A percentile compares a stretch with the other conserved stretches of the same genome.
Conservation (phyloP, 2,797 vertebrate genomes). For the Monodelphis domestica region DNA sequence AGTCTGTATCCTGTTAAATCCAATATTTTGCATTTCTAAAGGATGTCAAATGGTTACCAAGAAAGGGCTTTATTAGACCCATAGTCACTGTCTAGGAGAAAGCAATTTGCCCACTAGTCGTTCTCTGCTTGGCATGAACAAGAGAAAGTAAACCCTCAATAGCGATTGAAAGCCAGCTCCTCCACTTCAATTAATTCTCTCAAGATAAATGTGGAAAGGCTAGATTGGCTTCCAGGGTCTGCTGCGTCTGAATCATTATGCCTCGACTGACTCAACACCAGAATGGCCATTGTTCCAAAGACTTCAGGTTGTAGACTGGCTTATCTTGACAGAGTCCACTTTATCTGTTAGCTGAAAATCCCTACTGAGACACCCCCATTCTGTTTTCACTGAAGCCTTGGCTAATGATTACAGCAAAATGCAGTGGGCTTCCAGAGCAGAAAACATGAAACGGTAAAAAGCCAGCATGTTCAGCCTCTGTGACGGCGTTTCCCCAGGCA, state of each 20-base stretch:
- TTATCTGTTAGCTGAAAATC: conserved; percentile 61
- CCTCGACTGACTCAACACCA: conserved; percentile 41
- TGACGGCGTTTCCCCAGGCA: neutral
- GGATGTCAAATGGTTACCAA: conserved; percentile 61
- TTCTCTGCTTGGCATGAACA: conserved; percentile 26
- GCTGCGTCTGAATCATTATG: conserved; percentile 62
- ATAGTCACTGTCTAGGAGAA: conserved; percentile 55
- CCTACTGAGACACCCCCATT: conserved; percentile 41
- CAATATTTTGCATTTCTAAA: conserved; percentile 70
- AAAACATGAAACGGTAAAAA: conserved; percentile 55
- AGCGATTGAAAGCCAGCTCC: conserved; percentile 58
- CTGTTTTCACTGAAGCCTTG: conserved; percentile 60
- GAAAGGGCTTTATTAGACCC: conserved; percentile 56
- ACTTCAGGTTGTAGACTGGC: conserved; percentile 40
- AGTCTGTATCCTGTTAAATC: conserved; percentile 53
- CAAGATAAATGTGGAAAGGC: conserved; percentile 68
- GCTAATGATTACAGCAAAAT: conserved; percentile 45
- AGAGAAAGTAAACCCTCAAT: conserved; percentile 44
- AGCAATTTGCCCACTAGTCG: conserved; percentile 51
- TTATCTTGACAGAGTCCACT: conserved; percentile 57
- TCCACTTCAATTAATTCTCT: conserved; percentile 71
- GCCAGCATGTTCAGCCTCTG: neutral
- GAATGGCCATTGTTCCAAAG: conserved; percentile 51
- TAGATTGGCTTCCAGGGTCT: conserved; percentile 59
- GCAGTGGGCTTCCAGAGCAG: conserved; percentile 44